Conservation (phyloP, 2,113 vertebrate genomes). For the Pluvialis apricaria region DNA sequence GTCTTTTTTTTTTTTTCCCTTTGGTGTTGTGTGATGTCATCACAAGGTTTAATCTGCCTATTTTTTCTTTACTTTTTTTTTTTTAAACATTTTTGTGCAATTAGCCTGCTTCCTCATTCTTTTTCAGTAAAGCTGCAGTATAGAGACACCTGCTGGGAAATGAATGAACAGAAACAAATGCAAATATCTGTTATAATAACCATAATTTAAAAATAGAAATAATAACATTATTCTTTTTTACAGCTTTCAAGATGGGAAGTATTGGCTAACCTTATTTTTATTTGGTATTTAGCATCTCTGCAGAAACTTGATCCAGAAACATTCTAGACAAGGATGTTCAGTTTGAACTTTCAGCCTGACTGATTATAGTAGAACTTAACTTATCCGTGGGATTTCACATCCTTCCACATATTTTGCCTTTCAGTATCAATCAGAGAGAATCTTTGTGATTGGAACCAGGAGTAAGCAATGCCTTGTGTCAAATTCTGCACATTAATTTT, state of each 20-base stretch:
- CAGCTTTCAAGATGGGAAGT: not conserved
- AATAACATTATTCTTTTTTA: not conserved
- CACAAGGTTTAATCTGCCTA: not conserved
- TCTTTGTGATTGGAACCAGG: not conserved
- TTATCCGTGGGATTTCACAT: not conserved
- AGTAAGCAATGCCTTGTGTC: not conserved
- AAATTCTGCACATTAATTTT: not conserved
- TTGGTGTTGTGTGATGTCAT: not conserved
- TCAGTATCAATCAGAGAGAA: not conserved
- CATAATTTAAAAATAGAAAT: not conserved
- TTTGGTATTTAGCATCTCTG: not conserved
- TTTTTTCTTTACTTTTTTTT: not conserved
- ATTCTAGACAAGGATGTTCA: not conserved
- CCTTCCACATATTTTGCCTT: not conserved
- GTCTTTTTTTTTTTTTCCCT: not conserved
- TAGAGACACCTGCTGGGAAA: conserved; percentile 82
- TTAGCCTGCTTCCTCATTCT: conserved; percentile 39
- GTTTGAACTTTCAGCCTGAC: not conserved
- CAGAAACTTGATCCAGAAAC: not conserved
- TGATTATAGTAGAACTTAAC: not conserved
- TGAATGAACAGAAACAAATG: conserved; percentile 71
- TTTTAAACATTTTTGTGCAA: conserved; percentile 25
- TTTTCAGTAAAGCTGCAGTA: conserved; percentile 73
- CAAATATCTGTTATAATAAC: conserved; percentile 30
- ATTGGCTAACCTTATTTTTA: not conserved